phyloP scores from a whole-genome alignment of 2,797 vertebrate species.

The Melanotaenia trifasciata region DNA sequence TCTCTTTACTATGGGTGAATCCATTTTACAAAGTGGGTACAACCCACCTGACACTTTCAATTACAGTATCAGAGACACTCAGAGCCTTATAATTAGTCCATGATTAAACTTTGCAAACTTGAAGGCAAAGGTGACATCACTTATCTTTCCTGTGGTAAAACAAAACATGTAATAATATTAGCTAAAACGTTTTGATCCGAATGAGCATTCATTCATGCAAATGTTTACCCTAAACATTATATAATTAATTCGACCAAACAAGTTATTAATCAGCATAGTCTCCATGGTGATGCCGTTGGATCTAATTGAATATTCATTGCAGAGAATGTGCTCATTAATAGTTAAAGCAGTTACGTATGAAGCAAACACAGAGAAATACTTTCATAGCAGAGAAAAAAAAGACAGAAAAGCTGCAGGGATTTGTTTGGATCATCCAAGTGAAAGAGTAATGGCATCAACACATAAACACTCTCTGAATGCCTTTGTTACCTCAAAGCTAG shows the following conservation, averaged over 20 bases:
- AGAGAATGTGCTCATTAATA: slow-evolving; percentile 61
- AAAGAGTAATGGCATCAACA: slow-evolving; percentile 33
- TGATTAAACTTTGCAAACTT: slow-evolving; percentile 30
- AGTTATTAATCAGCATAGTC: slow-evolving; percentile 63
- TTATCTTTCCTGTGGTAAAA: slow-evolving; percentile 10
- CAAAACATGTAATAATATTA: neutral
- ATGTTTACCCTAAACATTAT: neutral
- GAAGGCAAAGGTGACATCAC: slow-evolving; percentile 36
- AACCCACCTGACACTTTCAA: slow-evolving; percentile 50
- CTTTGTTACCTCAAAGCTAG: slow-evolving; percentile 14
- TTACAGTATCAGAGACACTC: slow-evolving; percentile 33
- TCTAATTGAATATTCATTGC: slow-evolving; percentile 66
- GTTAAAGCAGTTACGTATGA: slow-evolving; percentile 49
- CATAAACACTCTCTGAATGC: slow-evolving; percentile 1
- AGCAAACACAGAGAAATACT: slow-evolving; percentile 30
- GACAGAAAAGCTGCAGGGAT: slow-evolving; percentile 22
- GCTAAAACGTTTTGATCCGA: slow-evolving; percentile 19
- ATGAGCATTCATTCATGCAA: slow-evolving; percentile 17
- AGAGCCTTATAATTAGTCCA: slow-evolving; percentile 50
- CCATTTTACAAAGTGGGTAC: slow-evolving; percentile 46
- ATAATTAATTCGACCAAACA: slow-evolving; percentile 49
- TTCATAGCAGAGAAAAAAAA: slow-evolving; percentile 19
- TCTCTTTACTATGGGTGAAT: slow-evolving; percentile 34
- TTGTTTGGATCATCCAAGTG: slow-evolving; percentile 38
- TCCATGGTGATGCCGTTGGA: slow-evolving; percentile 52